phyloP scores from a whole-genome alignment of 2,113 vertebrate genomes.

The Esox niger region DNA sequence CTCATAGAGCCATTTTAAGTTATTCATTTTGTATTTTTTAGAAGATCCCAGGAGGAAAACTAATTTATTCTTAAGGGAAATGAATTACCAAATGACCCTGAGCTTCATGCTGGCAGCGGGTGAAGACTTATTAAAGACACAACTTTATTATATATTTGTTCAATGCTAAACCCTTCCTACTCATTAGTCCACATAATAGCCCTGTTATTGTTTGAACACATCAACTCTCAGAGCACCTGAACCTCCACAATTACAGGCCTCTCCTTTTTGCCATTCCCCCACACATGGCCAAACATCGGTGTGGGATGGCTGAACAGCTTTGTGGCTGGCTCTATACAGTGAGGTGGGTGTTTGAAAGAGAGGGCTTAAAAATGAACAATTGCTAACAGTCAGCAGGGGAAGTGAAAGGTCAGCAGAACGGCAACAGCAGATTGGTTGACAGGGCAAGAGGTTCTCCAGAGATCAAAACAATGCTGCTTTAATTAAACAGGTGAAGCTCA shows the following conservation, averaged over 20 bases:
- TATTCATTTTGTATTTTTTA: slow-evolving; percentile 53
- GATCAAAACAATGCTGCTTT: not conserved
- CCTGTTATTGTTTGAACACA: not conserved
- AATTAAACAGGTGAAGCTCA: not conserved
- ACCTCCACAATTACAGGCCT: not conserved
- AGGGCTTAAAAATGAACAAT: not conserved
- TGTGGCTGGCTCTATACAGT: not conserved
- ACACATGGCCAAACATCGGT: not conserved
- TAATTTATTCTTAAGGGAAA: not conserved
- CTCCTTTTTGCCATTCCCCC: not conserved
- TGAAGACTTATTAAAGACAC: slow-evolving; percentile 15
- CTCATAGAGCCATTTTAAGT: slow-evolving; percentile 20
- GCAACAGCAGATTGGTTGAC: not conserved
- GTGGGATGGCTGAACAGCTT: not conserved
- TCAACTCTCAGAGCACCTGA: not conserved
- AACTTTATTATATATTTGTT: slow-evolving; percentile 6
- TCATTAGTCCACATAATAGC: slow-evolving; percentile 2
- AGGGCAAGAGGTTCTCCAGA: not conserved
- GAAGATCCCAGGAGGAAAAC: slow-evolving; percentile 14
- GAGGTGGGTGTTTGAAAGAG: not conserved
- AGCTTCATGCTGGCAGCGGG: slow-evolving; percentile 24
- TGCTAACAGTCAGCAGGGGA: not conserved
- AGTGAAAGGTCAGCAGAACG: slow-evolving; percentile 3
- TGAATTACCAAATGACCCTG: slow-evolving; percentile 28
- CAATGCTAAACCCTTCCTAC: not conserved